Conservation (phyloP, 2,113 vertebrate species). For the Struthidea cinerea region DNA sequence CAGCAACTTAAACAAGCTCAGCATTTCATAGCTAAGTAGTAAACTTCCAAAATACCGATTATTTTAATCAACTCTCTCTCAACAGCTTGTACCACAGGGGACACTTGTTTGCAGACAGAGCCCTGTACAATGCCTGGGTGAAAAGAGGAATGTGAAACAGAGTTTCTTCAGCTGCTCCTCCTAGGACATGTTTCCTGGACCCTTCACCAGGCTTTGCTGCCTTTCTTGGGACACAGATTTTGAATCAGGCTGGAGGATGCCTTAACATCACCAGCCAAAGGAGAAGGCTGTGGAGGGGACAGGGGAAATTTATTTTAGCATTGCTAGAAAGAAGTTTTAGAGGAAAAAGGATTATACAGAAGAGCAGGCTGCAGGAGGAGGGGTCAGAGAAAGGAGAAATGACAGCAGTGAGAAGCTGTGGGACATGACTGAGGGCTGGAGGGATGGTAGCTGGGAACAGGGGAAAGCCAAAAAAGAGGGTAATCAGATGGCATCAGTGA, state of each 20-base stretch:
- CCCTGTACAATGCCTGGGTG: not conserved
- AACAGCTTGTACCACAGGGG: not conserved
- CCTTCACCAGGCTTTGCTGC: not conserved
- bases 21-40: not conserved
- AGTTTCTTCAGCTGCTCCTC: not conserved
- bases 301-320: not conserved
- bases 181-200: not conserved
- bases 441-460: not conserved
- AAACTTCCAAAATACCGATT: not conserved
- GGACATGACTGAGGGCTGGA: not conserved
- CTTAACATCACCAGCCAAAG: not conserved
- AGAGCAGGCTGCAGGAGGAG: not conserved
- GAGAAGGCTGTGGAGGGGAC: not conserved
- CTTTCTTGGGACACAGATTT: not conserved
- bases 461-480: not conserved
- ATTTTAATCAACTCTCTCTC: not conserved
- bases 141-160: not conserved
- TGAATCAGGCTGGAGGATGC: not conserved
- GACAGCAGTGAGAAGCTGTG: not conserved
- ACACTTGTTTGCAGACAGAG: not conserved
- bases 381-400: not conserved
- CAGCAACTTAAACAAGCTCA: not conserved
- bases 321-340: not conserved
- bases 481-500: not conserved
- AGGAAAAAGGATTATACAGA: not conserved